phyloP scores from a whole-genome alignment of 2,113 vertebrate species.

The Campylomormyrus tamandua region DNA sequence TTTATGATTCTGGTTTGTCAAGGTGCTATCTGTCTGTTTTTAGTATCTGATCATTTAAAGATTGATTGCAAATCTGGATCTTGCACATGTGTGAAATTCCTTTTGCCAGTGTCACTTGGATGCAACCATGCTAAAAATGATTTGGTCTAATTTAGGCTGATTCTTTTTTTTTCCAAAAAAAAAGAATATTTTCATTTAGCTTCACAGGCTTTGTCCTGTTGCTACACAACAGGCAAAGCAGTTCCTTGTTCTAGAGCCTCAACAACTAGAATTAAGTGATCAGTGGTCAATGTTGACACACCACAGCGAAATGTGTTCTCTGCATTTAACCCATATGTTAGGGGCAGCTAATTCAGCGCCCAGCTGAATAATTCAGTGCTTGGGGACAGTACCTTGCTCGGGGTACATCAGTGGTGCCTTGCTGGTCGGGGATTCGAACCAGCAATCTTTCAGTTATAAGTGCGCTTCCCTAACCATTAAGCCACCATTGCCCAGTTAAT shows the following conservation, averaged over 20 bases:
- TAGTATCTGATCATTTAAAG: background rate
- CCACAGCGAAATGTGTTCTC: too few species aligned
- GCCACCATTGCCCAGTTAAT: background rate
- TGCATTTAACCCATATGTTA: too few species aligned
- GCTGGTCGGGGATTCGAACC: too few species aligned
- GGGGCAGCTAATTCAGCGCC: too few species aligned
- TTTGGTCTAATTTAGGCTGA: background rate
- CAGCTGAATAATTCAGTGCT: too few species aligned
- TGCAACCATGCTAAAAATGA: background rate
- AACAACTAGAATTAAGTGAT: too few species aligned
- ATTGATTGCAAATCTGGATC: background rate
- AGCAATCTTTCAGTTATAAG: too few species aligned
- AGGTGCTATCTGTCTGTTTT: background rate
- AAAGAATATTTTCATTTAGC: background rate
- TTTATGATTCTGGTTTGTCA: background rate
- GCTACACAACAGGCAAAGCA: background rate
- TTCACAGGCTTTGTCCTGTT: background rate
- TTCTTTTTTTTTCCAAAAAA: background rate
- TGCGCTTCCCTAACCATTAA: too few species aligned
- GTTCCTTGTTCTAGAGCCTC: background rate
- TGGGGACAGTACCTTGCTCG: too few species aligned
- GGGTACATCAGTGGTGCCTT: too few species aligned
- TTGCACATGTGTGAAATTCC: background rate
- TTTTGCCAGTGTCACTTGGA: background rate
- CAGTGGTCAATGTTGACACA: too few species aligned